A percentile compares a stretch with the other conserved stretches of the same genome.
Evolutionary conservation across 2,113 vertebrate species (phyloP).

Genomic region (Channa maculata): DNA sequence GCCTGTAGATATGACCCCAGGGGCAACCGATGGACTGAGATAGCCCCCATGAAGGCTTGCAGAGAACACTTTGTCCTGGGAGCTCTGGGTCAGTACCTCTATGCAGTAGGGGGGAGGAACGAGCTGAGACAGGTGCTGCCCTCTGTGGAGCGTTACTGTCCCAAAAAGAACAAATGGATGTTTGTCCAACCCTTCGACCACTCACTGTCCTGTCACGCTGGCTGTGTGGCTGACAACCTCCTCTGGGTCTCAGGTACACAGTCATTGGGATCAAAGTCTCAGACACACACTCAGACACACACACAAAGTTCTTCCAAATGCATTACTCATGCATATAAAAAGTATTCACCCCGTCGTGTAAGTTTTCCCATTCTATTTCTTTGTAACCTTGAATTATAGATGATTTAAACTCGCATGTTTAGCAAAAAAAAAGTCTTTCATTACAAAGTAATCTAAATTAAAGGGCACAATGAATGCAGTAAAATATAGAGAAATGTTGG

Average conservation of each 20-base stretch:
- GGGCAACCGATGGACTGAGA: conserved; percentile 92
- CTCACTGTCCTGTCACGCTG: conserved; percentile 96
- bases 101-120: conserved; percentile 93
- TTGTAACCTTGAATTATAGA: too few relatives aligned
- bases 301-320: not conserved
- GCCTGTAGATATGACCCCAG: conserved; percentile 95
- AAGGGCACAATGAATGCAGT: too few relatives aligned
- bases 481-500: too few relatives aligned
- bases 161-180: conserved; percentile 97
- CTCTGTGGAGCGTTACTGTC: conserved; percentile 95
- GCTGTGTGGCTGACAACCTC: conserved; percentile 93
- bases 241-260: conserved; percentile 97
- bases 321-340: not conserved
- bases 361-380: too few relatives aligned
- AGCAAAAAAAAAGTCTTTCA: too few relatives aligned
- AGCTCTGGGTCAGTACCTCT: conserved; percentile 90
- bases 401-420: too few relatives aligned
- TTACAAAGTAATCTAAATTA: too few relatives aligned
- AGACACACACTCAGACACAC: not conserved
- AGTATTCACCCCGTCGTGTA: too few relatives aligned
- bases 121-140: conserved; percentile 95
- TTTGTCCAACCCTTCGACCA: conserved; percentile 95
- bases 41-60: conserved; percentile 96
- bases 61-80: conserved; percentile 96
- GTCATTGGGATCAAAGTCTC: not conserved